Evolutionary conservation across 2,797 vertebrate genomes (phyloP).

Genomic region (Cossypha caffra): DNA sequence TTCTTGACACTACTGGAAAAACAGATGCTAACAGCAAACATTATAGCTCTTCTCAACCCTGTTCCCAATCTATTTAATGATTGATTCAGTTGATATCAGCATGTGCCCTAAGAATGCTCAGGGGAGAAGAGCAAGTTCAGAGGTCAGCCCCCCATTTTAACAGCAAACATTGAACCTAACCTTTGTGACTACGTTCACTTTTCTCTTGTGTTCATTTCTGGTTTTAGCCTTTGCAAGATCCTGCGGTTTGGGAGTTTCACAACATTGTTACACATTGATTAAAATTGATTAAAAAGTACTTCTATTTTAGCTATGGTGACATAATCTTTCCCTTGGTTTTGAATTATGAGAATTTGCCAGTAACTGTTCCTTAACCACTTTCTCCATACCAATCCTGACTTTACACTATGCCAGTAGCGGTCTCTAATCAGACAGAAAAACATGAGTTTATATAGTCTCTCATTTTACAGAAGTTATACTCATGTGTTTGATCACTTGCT

Average conservation of each 20-base stretch:
- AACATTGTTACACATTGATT: not conserved
- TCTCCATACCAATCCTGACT: not conserved
- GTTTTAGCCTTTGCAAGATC: not conserved
- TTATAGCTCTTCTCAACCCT: not conserved
- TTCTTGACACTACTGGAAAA: not conserved
- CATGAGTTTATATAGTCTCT: not conserved
- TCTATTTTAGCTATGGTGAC: not conserved
- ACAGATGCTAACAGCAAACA: not conserved
- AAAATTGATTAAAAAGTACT: not conserved
- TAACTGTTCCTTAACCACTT: not conserved
- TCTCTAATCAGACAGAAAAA: not conserved
- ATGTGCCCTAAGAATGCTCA: accelerated
- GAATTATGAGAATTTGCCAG: not conserved
- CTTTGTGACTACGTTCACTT: not conserved
- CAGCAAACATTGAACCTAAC: not conserved
- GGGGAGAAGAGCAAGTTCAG: not conserved
- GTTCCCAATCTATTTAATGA: not conserved
- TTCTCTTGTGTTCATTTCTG: not conserved
- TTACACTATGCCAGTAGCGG: not conserved
- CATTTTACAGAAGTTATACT: not conserved
- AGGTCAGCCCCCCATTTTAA: not conserved
- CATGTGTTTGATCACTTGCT: not conserved
- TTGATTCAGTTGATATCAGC: not conserved
- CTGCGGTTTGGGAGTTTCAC: not conserved
- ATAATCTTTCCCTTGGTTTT: not conserved